These are phyloP conservation scores for Eutrigla gurnardus DNA, from an alignment of 2,797 vertebrate genomes.

Conservation along the genomic window DNA sequence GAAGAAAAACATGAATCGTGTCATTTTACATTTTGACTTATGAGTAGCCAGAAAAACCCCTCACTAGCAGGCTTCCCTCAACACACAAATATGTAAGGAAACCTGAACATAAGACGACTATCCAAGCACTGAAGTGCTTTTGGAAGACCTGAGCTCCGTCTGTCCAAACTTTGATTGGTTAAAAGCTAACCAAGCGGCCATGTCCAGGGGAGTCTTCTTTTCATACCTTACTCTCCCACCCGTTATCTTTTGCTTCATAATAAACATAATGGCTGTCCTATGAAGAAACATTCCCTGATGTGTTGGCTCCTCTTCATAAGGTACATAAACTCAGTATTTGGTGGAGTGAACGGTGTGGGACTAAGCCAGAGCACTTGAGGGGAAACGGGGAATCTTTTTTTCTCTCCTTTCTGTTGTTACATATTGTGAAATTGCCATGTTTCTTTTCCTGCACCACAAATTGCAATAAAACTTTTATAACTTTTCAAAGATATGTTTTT, in stretches of 20 bases:
- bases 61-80: background rate
- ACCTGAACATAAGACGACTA: background rate
- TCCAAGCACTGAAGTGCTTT: conserved; percentile 9
- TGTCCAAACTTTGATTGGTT: background rate
- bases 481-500: conserved; percentile 70
- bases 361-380: conserved; percentile 27
- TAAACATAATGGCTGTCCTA: background rate
- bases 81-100: background rate
- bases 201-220: background rate
- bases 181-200: too few species aligned
- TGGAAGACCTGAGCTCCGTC: background rate
- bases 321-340: conserved; percentile 35
- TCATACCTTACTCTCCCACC: background rate
- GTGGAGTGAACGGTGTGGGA: conserved; percentile 20
- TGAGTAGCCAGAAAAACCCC: conserved; percentile 1
- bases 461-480: conserved; percentile 85
- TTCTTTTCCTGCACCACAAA: conserved; percentile 65
- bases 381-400: conserved; percentile 3
- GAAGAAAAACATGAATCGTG: background rate
- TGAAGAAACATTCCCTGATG: conserved; percentile 41
- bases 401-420: conserved; percentile 27
- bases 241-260: background rate
- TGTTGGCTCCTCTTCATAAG: conserved; percentile 13
- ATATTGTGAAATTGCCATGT: conserved; percentile 47
- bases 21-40: conserved; percentile 12